These are phyloP conservation scores for Anarrhichthys ocellatus DNA, from an alignment of 2,113 vertebrate species.

Conservation along the genomic window DNA sequence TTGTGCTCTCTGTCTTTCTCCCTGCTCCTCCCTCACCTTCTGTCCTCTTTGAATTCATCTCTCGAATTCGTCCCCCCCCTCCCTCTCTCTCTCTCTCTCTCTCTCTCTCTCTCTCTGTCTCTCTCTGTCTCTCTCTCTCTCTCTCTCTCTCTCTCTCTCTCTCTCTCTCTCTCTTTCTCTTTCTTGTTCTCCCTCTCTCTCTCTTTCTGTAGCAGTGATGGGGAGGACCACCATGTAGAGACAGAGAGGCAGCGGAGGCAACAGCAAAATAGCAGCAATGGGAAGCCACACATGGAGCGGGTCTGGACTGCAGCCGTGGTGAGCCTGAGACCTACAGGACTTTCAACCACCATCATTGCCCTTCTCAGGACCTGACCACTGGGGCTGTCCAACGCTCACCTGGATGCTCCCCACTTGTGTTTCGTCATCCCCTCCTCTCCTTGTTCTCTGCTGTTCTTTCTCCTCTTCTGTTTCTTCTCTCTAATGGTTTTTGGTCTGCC, in stretches of 20 bases:
- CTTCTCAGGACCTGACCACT: constrained; percentile 79
- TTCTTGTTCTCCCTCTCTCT: constrained; percentile 45
- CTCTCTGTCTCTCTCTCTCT: constrained; percentile 42
- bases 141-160: constrained; percentile 36
- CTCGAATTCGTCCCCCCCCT: constrained; percentile 50
- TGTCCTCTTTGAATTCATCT: constrained; percentile 59
- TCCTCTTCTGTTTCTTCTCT: constrained; percentile 67
- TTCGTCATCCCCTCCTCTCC: constrained; percentile 52
- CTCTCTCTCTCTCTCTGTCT: constrained; percentile 14
- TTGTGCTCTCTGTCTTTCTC: constrained; percentile 54
- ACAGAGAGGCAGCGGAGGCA: constrained; percentile 81
- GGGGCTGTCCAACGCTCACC: constrained; percentile 77
- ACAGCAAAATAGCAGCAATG: constrained; percentile 86
- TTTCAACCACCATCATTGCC: constrained; percentile 66
- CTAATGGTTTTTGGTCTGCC: constrained; percentile 60
- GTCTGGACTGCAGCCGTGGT: constrained; percentile 93
- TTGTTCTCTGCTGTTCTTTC: constrained; percentile 58
- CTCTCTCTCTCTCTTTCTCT: constrained; percentile 43
- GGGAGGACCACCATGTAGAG: constrained; percentile 96
- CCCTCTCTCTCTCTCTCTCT: constrained; percentile 43
- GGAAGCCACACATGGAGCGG: constrained; percentile 91
- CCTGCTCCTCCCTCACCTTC: constrained; percentile 56
- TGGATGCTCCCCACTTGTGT: constrained; percentile 75
- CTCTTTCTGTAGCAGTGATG: constrained; percentile 84
- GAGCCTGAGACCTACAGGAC: constrained; percentile 81